Evolutionary conservation across 2,113 vertebrate species (phyloP).

Genomic region (Labrus mixtus): DNA sequence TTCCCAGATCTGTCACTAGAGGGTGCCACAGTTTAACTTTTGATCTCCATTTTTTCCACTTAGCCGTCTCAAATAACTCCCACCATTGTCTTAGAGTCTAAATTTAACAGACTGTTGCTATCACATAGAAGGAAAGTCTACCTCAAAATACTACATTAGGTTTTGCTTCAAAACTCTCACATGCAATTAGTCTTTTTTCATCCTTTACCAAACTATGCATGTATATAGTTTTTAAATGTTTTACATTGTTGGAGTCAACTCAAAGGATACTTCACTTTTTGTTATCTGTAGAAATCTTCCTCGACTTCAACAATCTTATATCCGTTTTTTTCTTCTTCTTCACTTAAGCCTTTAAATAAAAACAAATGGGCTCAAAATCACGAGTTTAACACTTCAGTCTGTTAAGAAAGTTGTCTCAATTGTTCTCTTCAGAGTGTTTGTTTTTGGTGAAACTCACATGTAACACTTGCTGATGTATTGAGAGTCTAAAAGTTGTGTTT

Average conservation of each 20-base stretch:
- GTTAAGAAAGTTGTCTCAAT: not conserved
- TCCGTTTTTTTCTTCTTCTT: too few relatives aligned
- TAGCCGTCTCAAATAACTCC: not conserved
- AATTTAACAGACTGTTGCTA: slow-evolving; percentile 9
- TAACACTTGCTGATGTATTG: not conserved
- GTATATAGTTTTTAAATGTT: too few relatives aligned
- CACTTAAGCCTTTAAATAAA: too few relatives aligned
- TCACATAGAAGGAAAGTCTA: not conserved
- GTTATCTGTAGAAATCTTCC: not conserved
- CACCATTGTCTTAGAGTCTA: not conserved
- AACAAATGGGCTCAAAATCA: not conserved
- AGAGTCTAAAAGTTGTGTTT: not conserved
- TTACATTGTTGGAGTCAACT: not conserved
- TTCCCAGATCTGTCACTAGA: slow-evolving; percentile 21
- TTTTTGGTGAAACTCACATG: not conserved
- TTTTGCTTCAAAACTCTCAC: not conserved
- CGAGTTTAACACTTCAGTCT: not conserved
- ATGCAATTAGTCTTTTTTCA: not conserved
- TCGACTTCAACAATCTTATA: not conserved
- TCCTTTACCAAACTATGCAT: too few relatives aligned
- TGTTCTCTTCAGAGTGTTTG: not conserved
- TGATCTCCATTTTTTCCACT: rapidly evolving
- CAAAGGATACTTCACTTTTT: not conserved
- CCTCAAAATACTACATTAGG: not conserved
- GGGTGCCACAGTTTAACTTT: slow-evolving; percentile 3